Conservation (phyloP, 2,888 invertebrate genomes). For the Lottia scabra region DNA sequence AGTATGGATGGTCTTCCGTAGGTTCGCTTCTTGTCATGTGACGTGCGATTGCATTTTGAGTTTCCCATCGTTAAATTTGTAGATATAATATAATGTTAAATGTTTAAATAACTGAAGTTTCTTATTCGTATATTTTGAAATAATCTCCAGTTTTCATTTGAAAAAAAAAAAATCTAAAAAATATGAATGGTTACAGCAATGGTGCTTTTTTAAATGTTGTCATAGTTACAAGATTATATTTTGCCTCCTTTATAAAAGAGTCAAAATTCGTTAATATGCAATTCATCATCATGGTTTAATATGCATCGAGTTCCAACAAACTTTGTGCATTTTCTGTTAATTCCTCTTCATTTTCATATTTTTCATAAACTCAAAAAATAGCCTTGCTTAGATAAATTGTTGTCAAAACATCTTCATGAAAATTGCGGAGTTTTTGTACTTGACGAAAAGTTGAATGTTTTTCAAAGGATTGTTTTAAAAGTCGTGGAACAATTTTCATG, state of each 20-base stretch:
- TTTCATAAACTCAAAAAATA: not conserved
- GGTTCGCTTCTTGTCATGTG: too few species aligned
- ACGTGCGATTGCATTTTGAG: too few species aligned
- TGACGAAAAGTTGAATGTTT: not conserved
- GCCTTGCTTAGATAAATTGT: not conserved
- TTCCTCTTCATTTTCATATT: not conserved
- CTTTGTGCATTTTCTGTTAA: too few species aligned
- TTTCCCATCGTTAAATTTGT: too few species aligned
- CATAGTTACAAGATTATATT: not conserved
- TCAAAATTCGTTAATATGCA: too few species aligned
- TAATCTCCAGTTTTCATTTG: too few species aligned
- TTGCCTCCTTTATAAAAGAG: not conserved
- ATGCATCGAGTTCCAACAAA: too few species aligned
- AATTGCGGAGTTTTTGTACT: not conserved
- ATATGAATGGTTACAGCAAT: not conserved
- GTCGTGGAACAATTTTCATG: not conserved
- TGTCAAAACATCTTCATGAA: constrained; percentile 1
- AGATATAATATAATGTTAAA: too few species aligned
- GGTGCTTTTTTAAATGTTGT: constrained; percentile 6
- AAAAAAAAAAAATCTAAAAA: not conserved
- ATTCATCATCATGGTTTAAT: too few species aligned
- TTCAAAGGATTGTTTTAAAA: not conserved
- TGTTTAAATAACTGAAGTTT: too few species aligned
- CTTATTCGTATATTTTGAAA: too few species aligned
- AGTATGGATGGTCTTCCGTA: too few species aligned